phyloP scores from a whole-genome alignment of 1,140 invertebrate genomes.

The Eumeta japonica region DNA sequence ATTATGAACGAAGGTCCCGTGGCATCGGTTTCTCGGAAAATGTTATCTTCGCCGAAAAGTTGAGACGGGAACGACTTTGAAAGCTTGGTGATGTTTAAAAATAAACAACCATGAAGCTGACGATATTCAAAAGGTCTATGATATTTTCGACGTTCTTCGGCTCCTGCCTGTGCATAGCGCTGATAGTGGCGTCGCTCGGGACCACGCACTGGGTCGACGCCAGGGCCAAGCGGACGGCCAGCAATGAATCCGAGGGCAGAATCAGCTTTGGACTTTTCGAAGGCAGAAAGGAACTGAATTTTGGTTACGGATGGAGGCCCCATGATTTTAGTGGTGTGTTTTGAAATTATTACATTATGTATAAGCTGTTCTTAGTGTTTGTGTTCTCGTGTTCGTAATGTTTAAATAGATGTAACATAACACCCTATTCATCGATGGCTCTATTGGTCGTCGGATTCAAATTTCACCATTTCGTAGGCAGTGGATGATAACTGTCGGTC shows the following conservation, averaged over 20 bases:
- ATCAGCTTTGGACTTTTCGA: slow-evolving; percentile 83
- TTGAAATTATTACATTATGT: slow-evolving; percentile 8
- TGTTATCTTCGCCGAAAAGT: too few relatives aligned
- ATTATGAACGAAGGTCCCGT: too few relatives aligned
- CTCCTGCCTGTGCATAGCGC: slow-evolving; percentile 76
- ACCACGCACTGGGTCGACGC: slow-evolving; percentile 88
- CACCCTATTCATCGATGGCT: not conserved
- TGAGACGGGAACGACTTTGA: too few relatives aligned
- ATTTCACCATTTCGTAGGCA: too few relatives aligned
- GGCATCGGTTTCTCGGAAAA: too few relatives aligned
- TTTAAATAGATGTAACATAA: not conserved
- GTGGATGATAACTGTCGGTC: too few relatives aligned
- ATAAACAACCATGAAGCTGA: slow-evolving; percentile 47
- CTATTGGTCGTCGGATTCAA: too few relatives aligned
- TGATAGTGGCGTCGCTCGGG: slow-evolving; percentile 80
- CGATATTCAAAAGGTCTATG: slow-evolving; percentile 72
- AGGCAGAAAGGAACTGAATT: slow-evolving; percentile 79
- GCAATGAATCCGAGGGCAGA: slow-evolving; percentile 70
- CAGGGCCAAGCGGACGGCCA: slow-evolving; percentile 65
- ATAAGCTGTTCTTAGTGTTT: not conserved
- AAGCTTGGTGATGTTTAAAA: too few relatives aligned
- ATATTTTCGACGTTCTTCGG: slow-evolving; percentile 88
- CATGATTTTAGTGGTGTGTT: slow-evolving; percentile 70
- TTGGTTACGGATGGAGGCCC: slow-evolving; percentile 77
- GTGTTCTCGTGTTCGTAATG: not conserved